Evolutionary conservation across 2,888 invertebrate genomes (phyloP), one percentile per base, ranked within the genome.

Genomic region (Drosophila mettleri): DNA sequence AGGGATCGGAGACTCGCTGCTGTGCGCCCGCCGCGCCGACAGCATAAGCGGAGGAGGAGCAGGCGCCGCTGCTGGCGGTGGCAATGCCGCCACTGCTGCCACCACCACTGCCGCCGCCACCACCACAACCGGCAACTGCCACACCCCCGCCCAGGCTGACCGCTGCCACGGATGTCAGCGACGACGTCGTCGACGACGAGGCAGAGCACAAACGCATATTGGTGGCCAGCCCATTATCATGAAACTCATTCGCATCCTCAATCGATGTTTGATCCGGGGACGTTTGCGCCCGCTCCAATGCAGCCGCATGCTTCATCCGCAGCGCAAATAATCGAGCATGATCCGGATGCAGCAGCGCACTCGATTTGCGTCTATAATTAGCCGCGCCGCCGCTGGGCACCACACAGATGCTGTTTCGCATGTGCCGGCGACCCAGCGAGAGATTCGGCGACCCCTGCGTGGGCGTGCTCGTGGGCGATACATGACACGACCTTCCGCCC

Each of bases 321-420:
- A 92, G 92, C 22, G 93, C 92, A 66, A 95, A 93, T n/a, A 95
- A 91, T 12, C 95, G 92, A 22, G 95, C 95, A 90, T 95, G 95
- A 86, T 95, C 95, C 8, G 95, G 95, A 92, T 95, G 95, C 60
- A 95, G 92, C 3, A 95, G 92, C 45, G 93, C 92, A 81, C 93
- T 93, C 77, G 94, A 94, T 55, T 94, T 94, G 59, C 95, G 92
- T 41, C 94, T 91, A 90, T 84, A 89, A 9, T 88, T 90, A 8
- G 77, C 72, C 9, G 73, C 75, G 1, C 62, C 63, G 5, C 59
- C 66, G 24, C 70, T 78, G 41, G 83, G 74, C 69, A 83, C 69
- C 63, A 85, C 85, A 48, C 88, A 88, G 43, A 89, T 88, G 72
- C 89, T 89, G 59, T 86, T 82, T n/a, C 90, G 68, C 45, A 81